phyloP scores from a whole-genome alignment of 2,113 vertebrate species.

The Sander lucioperca region DNA sequence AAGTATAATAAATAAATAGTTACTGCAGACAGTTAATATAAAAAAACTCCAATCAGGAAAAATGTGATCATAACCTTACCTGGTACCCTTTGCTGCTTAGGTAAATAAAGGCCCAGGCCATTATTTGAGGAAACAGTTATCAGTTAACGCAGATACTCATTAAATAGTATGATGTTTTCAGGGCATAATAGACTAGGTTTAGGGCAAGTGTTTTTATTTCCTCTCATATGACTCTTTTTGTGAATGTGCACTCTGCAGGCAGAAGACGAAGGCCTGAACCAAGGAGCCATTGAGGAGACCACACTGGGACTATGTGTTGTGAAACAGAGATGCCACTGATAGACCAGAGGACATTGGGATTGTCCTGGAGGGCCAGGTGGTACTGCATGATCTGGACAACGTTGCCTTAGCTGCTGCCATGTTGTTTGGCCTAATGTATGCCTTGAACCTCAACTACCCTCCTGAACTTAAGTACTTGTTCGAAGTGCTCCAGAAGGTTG shows the following conservation, averaged over 20 bases:
- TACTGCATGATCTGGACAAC: neutral
- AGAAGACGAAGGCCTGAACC: neutral
- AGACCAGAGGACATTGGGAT: neutral
- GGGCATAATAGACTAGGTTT: no score
- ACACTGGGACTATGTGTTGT: neutral
- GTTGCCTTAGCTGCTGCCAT: neutral
- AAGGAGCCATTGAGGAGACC: neutral
- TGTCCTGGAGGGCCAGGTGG: neutral
- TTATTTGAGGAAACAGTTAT: no score
- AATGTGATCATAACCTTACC: no score
- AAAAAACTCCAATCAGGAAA: no score
- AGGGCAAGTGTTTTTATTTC: no score
- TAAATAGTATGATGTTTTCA: no score
- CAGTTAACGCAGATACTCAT: no score
- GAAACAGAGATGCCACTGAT: neutral
- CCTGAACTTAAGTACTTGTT: neutral
- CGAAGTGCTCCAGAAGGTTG: slow-evolving; percentile 10
- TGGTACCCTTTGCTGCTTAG: no score
- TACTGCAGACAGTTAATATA: no score
- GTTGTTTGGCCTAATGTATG: slow-evolving; percentile 6
- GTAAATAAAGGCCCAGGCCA: no score
- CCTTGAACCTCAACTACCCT: neutral
- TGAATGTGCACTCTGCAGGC: neutral
- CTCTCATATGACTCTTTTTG: no score
- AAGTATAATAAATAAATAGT: no score